These are phyloP conservation scores for Pterocles gutturalis DNA, from an alignment of 2,113 vertebrate genomes.

Conservation along the genomic window DNA sequence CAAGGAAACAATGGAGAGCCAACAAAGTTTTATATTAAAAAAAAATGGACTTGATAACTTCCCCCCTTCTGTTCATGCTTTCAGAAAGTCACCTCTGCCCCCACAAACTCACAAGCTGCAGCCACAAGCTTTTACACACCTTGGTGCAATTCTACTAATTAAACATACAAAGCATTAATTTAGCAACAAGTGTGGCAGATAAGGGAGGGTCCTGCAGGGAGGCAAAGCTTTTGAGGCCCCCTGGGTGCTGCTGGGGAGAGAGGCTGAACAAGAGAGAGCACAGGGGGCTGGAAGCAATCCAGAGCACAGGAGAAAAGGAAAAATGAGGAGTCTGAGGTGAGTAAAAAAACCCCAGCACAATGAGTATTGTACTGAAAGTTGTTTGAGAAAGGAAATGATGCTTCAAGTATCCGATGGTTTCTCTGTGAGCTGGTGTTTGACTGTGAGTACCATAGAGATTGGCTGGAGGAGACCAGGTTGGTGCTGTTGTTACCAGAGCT, in stretches of 20 bases:
- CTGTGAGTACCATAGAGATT: neutral
- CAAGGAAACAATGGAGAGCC: neutral
- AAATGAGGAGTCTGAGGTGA: neutral
- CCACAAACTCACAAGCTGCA: neutral
- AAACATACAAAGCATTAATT: neutral
- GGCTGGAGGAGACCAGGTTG: neutral
- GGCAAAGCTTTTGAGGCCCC: neutral
- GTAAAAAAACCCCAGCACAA: neutral
- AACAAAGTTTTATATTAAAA: neutral
- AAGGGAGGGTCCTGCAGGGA: neutral
- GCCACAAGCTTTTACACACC: neutral
- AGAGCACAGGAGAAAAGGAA: neutral
- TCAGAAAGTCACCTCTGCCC: neutral
- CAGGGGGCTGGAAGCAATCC: neutral
- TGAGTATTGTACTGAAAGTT: neutral
- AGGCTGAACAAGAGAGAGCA: neutral
- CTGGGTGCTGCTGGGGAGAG: neutral
- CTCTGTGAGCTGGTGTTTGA: neutral
- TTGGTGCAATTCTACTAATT: neutral
- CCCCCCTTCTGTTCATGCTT: neutral
- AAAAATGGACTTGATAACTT: neutral
- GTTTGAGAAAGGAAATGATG: neutral
- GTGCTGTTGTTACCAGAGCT: neutral
- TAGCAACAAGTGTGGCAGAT: neutral
- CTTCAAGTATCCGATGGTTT: neutral